Percentiles rank a stretch among this genome's conserved stretches.
phyloP scores from a whole-genome alignment of 2,113 vertebrate species.

The Gobius niger region DNA sequence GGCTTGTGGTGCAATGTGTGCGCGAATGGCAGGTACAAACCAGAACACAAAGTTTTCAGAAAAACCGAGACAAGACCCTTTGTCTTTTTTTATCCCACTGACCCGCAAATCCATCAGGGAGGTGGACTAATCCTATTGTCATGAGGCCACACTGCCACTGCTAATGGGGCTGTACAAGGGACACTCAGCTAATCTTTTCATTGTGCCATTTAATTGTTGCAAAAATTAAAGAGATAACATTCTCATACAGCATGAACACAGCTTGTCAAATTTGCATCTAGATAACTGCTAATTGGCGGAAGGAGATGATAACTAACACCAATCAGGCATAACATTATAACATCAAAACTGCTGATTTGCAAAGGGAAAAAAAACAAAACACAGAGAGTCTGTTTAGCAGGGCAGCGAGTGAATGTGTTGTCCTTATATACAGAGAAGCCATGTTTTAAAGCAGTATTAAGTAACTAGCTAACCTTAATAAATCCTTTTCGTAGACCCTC shows the following conservation, averaged over 20 bases:
- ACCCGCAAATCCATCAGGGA: conserved; percentile 62
- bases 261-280: neutral
- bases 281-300: conserved; percentile 3
- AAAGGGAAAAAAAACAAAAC: no score
- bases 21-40: conserved; percentile 15
- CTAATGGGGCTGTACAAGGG: conserved; percentile 60
- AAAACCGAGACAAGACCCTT: conserved; percentile 22
- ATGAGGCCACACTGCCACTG: conserved; percentile 54
- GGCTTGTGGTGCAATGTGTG: conserved; percentile 1
- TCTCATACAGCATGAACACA: neutral
- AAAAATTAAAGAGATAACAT: conserved; percentile 25
- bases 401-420: no score
- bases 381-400: no score
- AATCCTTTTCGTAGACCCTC: no score
- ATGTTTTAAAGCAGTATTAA: no score
- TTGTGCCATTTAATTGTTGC: conserved; percentile 61
- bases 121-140: conserved; percentile 65
- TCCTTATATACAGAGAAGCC: no score
- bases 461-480: no score
- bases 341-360: neutral
- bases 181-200: conserved; percentile 64
- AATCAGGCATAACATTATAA: neutral
- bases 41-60: conserved; percentile 8
- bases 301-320: neutral
- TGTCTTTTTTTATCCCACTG: conserved; percentile 61